These are phyloP conservation scores for Crypturellus tataupa DNA, from an alignment of 2,797 vertebrate species.

Conservation along the genomic window DNA sequence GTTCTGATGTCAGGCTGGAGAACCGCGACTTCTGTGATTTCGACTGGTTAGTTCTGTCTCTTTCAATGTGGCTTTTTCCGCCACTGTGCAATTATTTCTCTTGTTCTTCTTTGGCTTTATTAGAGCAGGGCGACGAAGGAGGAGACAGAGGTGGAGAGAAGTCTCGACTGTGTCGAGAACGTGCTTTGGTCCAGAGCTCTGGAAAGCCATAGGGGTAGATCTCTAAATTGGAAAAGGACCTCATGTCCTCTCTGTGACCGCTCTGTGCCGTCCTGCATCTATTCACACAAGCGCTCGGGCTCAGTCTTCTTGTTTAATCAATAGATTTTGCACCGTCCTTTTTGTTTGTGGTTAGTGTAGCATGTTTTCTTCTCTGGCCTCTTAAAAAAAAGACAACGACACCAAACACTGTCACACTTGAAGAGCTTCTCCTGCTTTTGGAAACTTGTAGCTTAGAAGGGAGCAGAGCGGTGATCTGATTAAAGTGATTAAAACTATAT, in stretches of 20 bases:
- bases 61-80: background rate
- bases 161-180: rapidly evolving
- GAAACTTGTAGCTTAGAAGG: conserved; percentile 65
- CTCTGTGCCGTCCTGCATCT: background rate
- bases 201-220: background rate
- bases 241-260: rapidly evolving
- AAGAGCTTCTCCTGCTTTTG: conserved; percentile 55
- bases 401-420: conserved; percentile 29
- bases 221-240: background rate
- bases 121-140: background rate
- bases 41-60: background rate
- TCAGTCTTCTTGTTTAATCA: background rate
- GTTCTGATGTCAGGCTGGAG: background rate
- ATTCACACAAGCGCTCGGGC: background rate
- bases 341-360: conserved; percentile 19
- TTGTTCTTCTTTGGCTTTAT: background rate
- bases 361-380: background rate
- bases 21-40: background rate
- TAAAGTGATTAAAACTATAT: conserved; percentile 82
- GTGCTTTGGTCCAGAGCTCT: background rate
- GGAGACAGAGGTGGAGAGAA: background rate
- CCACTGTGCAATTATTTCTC: background rate
- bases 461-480: conserved; percentile 66
- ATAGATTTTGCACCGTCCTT: background rate
- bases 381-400: background rate